Evolutionary conservation across 1,140 invertebrate genomes (phyloP).

Genomic region (Ceratina japonica): DNA sequence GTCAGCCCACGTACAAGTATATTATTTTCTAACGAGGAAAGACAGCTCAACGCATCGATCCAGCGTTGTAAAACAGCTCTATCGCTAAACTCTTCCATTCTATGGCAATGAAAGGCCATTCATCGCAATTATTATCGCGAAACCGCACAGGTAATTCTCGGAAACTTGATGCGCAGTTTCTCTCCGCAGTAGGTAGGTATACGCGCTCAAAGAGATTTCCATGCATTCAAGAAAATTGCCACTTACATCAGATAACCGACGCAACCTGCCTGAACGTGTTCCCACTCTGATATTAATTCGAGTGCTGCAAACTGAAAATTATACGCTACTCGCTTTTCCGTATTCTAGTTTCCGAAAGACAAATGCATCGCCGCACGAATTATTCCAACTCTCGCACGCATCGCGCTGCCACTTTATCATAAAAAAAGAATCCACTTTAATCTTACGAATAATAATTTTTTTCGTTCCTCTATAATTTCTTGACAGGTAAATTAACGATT

Average conservation of each 20-base stretch:
- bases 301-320: background rate
- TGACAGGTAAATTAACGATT: too few species aligned
- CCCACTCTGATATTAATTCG: constrained; percentile 13
- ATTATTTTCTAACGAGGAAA: constrained; percentile 58
- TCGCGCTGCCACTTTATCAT: too few species aligned
- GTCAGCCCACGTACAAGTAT: constrained; percentile 38
- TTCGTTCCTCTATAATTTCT: too few species aligned
- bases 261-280: background rate
- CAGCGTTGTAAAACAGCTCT: constrained; percentile 42
- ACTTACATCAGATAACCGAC: constrained; percentile 8
- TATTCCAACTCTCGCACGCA: too few species aligned
- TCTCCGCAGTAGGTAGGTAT: background rate
- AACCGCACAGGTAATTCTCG: constrained; percentile 35
- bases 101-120: constrained; percentile 54
- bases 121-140: constrained; percentile 56
- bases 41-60: constrained; percentile 54
- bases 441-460: too few species aligned
- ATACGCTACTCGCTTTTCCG: background rate
- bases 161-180: constrained; percentile 31
- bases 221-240: constrained; percentile 36
- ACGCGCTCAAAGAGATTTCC: constrained; percentile 22
- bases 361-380: background rate
- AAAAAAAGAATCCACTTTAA: too few species aligned
- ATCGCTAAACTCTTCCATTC: constrained; percentile 55
- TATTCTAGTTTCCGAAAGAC: background rate